Evolutionary conservation across 2,113 vertebrate genomes (phyloP).

Genomic region (Salvelinus alpinus): DNA sequence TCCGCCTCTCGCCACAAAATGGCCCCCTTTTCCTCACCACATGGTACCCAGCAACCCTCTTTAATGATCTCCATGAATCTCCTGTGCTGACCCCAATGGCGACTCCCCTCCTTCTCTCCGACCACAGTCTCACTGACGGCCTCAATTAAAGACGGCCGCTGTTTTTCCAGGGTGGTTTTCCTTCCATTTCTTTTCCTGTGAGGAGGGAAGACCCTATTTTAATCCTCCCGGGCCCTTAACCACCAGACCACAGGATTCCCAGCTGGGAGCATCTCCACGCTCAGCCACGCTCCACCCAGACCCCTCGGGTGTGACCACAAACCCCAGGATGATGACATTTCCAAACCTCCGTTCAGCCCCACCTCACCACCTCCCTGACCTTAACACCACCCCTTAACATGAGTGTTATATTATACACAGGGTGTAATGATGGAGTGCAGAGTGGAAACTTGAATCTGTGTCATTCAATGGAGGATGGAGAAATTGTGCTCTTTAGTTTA

Average conservation of each 20-base stretch:
- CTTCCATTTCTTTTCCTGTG: slow-evolving; percentile 13
- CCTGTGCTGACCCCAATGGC: background rate
- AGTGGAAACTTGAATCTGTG: slow-evolving; percentile 28
- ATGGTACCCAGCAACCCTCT: slow-evolving; percentile 16
- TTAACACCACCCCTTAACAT: slow-evolving; percentile 32
- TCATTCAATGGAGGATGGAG: slow-evolving; percentile 13
- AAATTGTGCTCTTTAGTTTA: background rate
- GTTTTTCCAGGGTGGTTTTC: slow-evolving; percentile 1
- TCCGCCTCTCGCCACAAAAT: slow-evolving; percentile 33
- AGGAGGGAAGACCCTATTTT: slow-evolving; percentile 35
- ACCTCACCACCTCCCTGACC: slow-evolving; percentile 33
- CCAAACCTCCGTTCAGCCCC: slow-evolving; percentile 35
- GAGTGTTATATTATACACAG: slow-evolving; percentile 3
- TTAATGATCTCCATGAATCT: slow-evolving; percentile 16
- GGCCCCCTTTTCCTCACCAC: slow-evolving; percentile 17
- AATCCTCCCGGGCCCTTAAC: slow-evolving; percentile 23
- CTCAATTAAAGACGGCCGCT: slow-evolving; percentile 9
- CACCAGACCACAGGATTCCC: slow-evolving; percentile 55
- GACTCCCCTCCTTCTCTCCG: background rate
- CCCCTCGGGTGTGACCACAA: slow-evolving; percentile 53
- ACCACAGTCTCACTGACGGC: background rate
- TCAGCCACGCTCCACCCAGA: slow-evolving; percentile 56
- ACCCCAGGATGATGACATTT: slow-evolving; percentile 52
- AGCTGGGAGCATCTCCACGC: slow-evolving; percentile 42
- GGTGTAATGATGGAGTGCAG: background rate